Conservation (phyloP, 2,113 vertebrate genomes). For the Caranx ignobilis region DNA sequence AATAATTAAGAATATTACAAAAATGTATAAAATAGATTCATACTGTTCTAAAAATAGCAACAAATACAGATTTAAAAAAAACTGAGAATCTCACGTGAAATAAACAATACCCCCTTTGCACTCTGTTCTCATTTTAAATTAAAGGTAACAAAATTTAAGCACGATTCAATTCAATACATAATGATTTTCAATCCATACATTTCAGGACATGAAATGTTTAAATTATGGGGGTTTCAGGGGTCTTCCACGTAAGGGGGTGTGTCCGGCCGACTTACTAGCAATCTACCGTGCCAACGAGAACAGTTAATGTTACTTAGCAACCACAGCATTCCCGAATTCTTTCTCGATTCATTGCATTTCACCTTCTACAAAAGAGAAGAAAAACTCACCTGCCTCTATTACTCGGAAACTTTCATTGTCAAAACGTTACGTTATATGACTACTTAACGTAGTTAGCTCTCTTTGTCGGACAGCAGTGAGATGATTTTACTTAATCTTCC, state of each 20-base stretch:
- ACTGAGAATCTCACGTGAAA: too few species aligned
- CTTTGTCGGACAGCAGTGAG: background rate
- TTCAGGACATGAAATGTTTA: background rate
- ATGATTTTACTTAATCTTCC: background rate
- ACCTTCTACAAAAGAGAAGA: background rate
- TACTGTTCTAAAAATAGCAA: too few species aligned
- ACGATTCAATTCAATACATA: background rate
- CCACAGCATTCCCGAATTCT: constrained; percentile 8
- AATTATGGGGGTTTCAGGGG: background rate
- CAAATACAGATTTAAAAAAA: too few species aligned
- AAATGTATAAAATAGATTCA: too few species aligned
- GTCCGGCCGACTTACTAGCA: constrained; percentile 40
- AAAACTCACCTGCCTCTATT: background rate
- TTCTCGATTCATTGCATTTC: background rate
- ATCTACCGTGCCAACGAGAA: constrained; percentile 15
- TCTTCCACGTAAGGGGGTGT: constrained; percentile 47
- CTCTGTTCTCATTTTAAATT: too few species aligned
- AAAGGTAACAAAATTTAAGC: too few species aligned
- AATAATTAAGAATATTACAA: too few species aligned
- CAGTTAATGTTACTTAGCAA: constrained; percentile 35
- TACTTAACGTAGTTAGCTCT: constrained; percentile 10
- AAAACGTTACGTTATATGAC: background rate
- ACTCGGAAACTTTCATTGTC: background rate
- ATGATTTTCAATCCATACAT: background rate
- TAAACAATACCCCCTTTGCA: too few species aligned